Base-by-base conservation (phyloP, 2,888 invertebrate genomes). In the Nineta flava region DNA sequence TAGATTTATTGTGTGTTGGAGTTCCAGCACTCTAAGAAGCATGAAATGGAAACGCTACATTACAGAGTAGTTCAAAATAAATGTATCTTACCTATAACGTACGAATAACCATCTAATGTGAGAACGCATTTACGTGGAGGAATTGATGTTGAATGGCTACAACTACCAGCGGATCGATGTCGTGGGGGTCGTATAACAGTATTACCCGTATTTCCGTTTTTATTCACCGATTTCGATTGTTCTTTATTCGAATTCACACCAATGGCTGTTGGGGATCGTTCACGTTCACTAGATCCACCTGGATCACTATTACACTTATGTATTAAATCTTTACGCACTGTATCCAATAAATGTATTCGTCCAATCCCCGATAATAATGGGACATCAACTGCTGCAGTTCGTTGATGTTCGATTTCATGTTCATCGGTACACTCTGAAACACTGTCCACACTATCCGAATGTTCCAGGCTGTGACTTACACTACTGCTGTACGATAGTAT, bases 1-100 rank as follows among this genome's bases (percentile, higher is more conserved):
- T n/a, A n/a, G n/a, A n/a, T n/a, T n/a, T n/a, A n/a, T n/a, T n/a
- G n/a, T n/a, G n/a, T n/a, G n/a, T n/a, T n/a, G n/a, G n/a, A n/a
- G n/a, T n/a, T n/a, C n/a, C n/a, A n/a, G n/a, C n/a, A n/a, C n/a
- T n/a, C n/a, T n/a, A n/a, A n/a, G n/a, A n/a, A n/a, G n/a, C n/a
- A n/a, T n/a, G n/a, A n/a, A n/a, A n/a, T n/a, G n/a, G n/a, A n/a
- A n/a, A n/a, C n/a, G n/a, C n/a, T n/a, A n/a, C n/a, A n/a, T n/a
- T n/a, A n/a, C n/a, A n/a, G n/a, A n/a, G n/a, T n/a, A n/a, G n/a
- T n/a, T n/a, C n/a, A n/a, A n/a, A n/a, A n/a, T n/a, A n/a, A n/a
- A n/a, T n/a, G n/a, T n/a, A n/a, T 44, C 82, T 79, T 69, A 87
- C 88, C 87, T 72, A 88, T 88, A 59, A 87, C 86, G 69, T 88